Conservation (phyloP, 2,113 vertebrate genomes). For the Hemicordylus capensis region DNA sequence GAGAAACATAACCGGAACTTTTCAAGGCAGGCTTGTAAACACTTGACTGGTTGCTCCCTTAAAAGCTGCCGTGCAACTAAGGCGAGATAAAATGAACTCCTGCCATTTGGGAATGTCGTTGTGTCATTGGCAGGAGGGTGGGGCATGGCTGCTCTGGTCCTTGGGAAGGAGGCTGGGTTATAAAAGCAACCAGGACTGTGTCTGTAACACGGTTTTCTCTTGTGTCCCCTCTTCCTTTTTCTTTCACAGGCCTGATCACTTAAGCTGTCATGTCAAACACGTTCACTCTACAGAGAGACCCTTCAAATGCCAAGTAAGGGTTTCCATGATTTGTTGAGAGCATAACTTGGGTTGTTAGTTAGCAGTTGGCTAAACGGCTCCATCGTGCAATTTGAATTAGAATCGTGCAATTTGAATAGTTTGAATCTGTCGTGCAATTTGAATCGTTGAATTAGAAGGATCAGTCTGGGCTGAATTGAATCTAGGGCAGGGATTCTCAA, state of each 20-base stretch:
- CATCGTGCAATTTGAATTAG: no score
- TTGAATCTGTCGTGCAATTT: no score
- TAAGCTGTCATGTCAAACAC: conserved; percentile 99
- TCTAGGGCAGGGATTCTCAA: no score
- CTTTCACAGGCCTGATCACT: conserved; percentile 92
- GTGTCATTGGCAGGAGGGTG: neutral
- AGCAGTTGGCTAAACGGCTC: conserved; percentile 26
- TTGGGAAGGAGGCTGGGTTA: conserved; percentile 40
- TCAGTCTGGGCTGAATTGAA: no score
- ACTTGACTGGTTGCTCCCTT: neutral
- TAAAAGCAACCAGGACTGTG: conserved; percentile 6
- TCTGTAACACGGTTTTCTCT: conserved; percentile 67
- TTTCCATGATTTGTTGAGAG: conserved; percentile 71
- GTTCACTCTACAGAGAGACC: conserved; percentile 99
- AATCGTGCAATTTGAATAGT: no score
- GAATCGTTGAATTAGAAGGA: neutral
- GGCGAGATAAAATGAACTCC: neutral
- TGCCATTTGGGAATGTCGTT: neutral
- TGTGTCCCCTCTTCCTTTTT: conserved; percentile 62
- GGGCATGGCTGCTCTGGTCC: conserved; percentile 14
- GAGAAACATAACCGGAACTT: neutral
- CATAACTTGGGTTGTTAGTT: neutral
- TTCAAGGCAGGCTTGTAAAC: neutral
- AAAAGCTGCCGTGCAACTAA: neutral
- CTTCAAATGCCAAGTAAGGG: conserved; percentile 99